Conservation (phyloP, 2,888 invertebrate genomes). For the Willowsia nigromaculata region DNA sequence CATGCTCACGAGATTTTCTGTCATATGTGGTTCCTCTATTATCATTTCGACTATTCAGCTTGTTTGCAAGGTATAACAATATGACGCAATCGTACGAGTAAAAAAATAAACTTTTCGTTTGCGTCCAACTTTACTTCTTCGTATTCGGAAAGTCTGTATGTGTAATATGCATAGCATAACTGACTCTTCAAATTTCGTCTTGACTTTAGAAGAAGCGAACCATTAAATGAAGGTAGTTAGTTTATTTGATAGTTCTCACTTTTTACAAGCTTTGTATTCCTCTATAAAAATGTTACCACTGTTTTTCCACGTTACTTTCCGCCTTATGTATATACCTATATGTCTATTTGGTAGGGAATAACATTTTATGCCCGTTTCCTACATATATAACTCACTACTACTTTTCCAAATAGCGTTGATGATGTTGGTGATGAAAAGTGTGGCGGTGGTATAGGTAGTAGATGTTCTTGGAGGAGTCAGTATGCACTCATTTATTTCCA, state of each 20-base stretch:
- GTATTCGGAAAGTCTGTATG: conserved; percentile 14
- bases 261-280: conserved; percentile 51
- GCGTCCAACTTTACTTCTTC: conserved; percentile 38
- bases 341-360: too few relatives aligned
- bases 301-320: conserved; percentile 1
- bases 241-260: conserved; percentile 65
- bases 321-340: neutral
- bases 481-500: neutral
- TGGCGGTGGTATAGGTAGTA: neutral
- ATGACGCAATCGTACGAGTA: neutral
- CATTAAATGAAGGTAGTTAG: conserved; percentile 71
- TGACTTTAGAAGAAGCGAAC: conserved; percentile 62
- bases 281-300: conserved; percentile 43
- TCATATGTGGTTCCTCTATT: conserved; percentile 20
- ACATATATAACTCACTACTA: too few relatives aligned
- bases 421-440: neutral
- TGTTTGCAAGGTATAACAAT: neutral
- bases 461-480: neutral
- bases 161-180: neutral
- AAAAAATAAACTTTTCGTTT: conserved; percentile 40
- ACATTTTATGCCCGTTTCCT: too few relatives aligned
- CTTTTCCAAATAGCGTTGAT: conserved; percentile 39
- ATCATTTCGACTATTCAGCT: neutral
- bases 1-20: neutral
- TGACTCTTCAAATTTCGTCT: conserved; percentile 37